Evolutionary conservation across 2,888 invertebrate genomes (phyloP).

Genomic region (Zygogramma bicolorata): DNA sequence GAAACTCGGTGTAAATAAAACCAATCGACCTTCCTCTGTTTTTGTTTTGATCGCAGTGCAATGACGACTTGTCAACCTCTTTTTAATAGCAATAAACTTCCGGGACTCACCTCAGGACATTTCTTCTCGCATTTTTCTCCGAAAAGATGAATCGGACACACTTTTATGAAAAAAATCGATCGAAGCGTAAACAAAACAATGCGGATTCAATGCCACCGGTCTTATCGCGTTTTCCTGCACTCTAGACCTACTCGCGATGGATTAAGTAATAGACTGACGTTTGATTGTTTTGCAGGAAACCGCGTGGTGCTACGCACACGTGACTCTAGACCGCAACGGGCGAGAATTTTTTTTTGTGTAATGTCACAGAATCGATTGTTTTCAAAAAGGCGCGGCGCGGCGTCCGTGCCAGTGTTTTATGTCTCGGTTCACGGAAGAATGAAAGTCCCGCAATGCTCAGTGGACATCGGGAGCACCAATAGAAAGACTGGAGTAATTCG

Average conservation of each 20-base stretch:
- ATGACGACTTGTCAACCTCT: not conserved
- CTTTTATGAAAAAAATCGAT: conserved; percentile 12
- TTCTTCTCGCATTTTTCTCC: not conserved
- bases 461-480: too few relatives aligned
- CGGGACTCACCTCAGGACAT: conserved; percentile 1
- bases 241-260: not conserved
- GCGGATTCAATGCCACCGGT: conserved; percentile 28
- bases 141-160: not conserved
- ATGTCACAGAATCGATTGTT: not conserved
- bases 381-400: too few relatives aligned
- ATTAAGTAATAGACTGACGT: conserved; percentile 41
- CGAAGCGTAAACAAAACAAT: conserved; percentile 10
- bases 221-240: not conserved
- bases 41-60: not conserved
- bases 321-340: conserved; percentile 36
- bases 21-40: conserved; percentile 6
- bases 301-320: conserved; percentile 39
- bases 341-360: conserved; percentile 7
- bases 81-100: not conserved
- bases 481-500: too few relatives aligned
- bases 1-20: not conserved
- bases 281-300: conserved; percentile 27
- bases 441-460: too few relatives aligned
- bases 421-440: too few relatives aligned
- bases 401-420: too few relatives aligned